Evolutionary conservation across 2,113 vertebrate species (phyloP), one percentile per base, ranked within the genome.

Genomic region (Petroica traversi): DNA sequence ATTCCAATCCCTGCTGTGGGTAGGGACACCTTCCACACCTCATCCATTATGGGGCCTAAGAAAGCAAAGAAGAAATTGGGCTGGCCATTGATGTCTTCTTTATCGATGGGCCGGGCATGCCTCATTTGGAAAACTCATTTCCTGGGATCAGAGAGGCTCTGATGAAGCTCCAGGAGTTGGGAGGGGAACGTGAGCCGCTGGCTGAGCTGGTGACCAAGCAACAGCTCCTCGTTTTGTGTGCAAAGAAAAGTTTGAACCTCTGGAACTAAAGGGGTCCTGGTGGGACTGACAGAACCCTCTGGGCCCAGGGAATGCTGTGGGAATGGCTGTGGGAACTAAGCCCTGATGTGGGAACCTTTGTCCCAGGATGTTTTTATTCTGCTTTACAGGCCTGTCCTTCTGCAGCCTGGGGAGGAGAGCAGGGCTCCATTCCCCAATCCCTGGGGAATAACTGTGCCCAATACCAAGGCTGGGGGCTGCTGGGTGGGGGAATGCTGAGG

Each of bases 51-150:
- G 43, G 36, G 38, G 43, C 9, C 6, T 29, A 17, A 78, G 34
- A 34, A 82, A 64, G 28, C 13, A 71, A 71, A 62, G 36, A 46
- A 89, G 46, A 59, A 67, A 62, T 7, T 51, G 66, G 43, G 8
- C n/a, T 29, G 63, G 26, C 31, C 19, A 11, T 1, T 28, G 62
- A 38, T 59, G 43, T 31, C 40, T 51, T 13, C 69, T 66, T 75
- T 55, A 78, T 75, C 52, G 3, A 12, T 8, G 34, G 33, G 63
- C 29, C 1, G 7, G 67, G 33, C 68, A 66, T 2, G 14, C 19
- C 36, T 89, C 89, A 67, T 72, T 48, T 74, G 86, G 91, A 80
- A 96, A 95, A 55, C 46, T 95, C 40, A 87, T 84, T 91, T 93
- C 69, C 83, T 71, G 63, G 51, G 55, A 41, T 87, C 80, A 78